A percentile compares a stretch with the other conserved stretches of the same genome.
These are phyloP conservation scores for Perodicticus potto DNA, from an alignment of 2,797 vertebrate genomes.

Conservation along the genomic window DNA sequence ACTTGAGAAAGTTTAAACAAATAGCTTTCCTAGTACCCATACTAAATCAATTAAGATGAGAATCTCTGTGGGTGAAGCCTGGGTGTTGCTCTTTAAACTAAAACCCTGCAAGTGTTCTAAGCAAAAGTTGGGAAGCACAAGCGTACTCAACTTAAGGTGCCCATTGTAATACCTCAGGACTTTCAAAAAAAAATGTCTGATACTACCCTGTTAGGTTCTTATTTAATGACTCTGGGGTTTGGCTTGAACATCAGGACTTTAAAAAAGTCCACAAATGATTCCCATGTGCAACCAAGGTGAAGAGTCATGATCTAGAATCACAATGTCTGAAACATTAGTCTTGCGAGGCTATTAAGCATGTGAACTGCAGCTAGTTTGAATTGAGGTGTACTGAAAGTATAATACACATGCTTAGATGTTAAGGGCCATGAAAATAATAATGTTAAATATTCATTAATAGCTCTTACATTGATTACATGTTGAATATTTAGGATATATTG, in stretches of 20 bases:
- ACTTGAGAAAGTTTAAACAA: not conserved
- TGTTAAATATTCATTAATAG: slow-evolving; percentile 2
- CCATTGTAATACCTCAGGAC: not conserved
- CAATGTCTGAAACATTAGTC: not conserved
- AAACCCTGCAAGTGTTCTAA: not conserved
- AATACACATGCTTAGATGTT: not conserved
- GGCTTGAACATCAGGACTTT: not conserved
- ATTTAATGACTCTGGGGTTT: not conserved
- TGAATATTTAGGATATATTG: not conserved
- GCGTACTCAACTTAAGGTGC: not conserved
- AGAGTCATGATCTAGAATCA: not conserved
- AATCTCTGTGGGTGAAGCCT: not conserved
- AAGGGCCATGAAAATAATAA: slow-evolving; percentile 17
- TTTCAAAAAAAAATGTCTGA: not conserved
- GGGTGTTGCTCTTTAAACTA: not conserved
- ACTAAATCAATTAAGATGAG: not conserved
- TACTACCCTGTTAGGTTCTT: not conserved
- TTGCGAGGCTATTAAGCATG: not conserved
- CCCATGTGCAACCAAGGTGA: not conserved
- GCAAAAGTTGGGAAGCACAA: slow-evolving; percentile 12
- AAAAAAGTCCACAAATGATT: not conserved
- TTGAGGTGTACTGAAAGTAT: not conserved
- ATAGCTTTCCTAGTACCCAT: not conserved
- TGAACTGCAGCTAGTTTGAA: not conserved
- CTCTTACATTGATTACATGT: not conserved